Conservation (phyloP, 37 sponge, comb jelly and placozoan genomes). For the Tethya wilhelma region DNA sequence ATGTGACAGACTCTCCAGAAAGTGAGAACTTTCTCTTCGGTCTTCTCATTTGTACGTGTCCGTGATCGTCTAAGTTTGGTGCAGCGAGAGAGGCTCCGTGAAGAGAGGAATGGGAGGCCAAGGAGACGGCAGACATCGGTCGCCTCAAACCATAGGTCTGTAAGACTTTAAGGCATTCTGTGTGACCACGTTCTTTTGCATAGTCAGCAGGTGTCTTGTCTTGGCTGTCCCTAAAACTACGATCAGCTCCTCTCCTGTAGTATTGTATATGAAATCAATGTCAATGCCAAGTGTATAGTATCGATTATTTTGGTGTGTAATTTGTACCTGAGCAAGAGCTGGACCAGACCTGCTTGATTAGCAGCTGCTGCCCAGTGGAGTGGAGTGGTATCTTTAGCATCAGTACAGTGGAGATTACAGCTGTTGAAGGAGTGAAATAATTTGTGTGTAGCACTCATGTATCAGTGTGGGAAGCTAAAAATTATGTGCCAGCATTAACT, state of each 20-base stretch:
- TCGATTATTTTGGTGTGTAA: background rate
- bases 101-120: conserved; percentile 51
- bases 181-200: conserved; percentile 70
- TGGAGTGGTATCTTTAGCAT: conserved; percentile 69
- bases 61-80: conserved; percentile 64
- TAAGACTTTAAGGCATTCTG: conserved; percentile 59
- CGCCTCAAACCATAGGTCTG: conserved; percentile 50
- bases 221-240: conserved; percentile 43
- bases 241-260: conserved; percentile 70
- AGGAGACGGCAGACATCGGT: conserved; percentile 31
- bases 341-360: conserved; percentile 76
- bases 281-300: background rate
- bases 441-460: background rate
- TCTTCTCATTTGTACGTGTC: conserved; percentile 55
- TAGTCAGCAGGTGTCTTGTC: conserved; percentile 76
- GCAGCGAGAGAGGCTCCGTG: background rate
- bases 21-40: conserved; percentile 41
- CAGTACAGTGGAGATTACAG: conserved; percentile 76
- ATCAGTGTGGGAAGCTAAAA: background rate
- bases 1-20: conserved; percentile 4
- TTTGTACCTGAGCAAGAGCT: conserved; percentile 74
- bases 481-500: background rate
- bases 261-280: no score
- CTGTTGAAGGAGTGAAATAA: conserved; percentile 4
- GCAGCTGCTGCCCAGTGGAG: conserved; percentile 92